phyloP scores from a whole-genome alignment of 1,140 invertebrate genomes.

The Acromyrmex charruanus region DNA sequence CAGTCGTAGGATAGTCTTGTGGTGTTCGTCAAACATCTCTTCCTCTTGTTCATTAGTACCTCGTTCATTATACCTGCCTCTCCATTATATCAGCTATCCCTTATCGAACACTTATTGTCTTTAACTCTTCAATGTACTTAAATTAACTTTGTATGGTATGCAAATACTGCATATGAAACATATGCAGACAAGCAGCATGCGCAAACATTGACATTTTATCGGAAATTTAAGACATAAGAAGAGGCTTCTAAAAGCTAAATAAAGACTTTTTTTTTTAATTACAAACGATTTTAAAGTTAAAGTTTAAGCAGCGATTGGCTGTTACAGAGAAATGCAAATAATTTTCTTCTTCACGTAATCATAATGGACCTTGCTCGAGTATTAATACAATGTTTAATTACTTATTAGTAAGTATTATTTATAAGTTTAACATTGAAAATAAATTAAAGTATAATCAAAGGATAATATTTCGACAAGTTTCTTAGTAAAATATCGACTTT shows the following conservation, averaged over 20 bases:
- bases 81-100: not conserved
- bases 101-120: slow-evolving; percentile 37
- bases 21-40: slow-evolving; percentile 47
- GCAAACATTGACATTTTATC: not conserved
- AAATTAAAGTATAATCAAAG: not conserved
- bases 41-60: slow-evolving; percentile 26
- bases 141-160: not conserved
- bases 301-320: not conserved
- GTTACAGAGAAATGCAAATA: not conserved
- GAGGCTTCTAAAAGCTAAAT: not conserved
- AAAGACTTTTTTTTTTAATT: not conserved
- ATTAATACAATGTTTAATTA: slow-evolving; percentile 12
- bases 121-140: not conserved
- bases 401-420: not conserved
- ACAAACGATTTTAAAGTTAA: not conserved
- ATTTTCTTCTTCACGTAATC: not conserved
- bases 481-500: not conserved
- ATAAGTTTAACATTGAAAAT: not conserved
- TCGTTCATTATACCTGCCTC: slow-evolving; percentile 8
- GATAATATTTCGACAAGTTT: not conserved
- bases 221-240: not conserved
- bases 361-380: not conserved
- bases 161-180: not conserved
- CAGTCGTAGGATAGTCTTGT: slow-evolving; percentile 30
- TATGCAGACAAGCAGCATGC: not conserved